Conservation (phyloP, 2,797 vertebrate genomes). For the Tympanoctomys barrerae region DNA sequence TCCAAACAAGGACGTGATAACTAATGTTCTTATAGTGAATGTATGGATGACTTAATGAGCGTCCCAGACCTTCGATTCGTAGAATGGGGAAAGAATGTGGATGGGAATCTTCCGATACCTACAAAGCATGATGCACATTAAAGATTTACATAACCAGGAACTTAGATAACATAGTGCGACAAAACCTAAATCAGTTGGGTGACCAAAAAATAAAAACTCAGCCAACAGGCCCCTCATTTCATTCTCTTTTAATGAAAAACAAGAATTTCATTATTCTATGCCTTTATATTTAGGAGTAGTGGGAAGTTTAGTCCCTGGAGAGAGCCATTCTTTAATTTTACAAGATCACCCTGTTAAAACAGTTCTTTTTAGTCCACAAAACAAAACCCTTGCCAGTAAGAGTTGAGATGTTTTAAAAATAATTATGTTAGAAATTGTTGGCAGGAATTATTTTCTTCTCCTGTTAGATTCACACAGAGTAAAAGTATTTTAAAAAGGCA, state of each 20-base stretch:
- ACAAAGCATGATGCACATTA: neutral
- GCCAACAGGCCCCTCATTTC: slow-evolving; percentile 26
- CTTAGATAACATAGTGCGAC: neutral
- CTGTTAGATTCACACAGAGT: neutral
- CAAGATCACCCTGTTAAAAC: slow-evolving; percentile 5
- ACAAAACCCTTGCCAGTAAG: neutral
- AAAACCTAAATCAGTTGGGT: neutral
- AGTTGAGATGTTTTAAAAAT: neutral
- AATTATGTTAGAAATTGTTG: neutral
- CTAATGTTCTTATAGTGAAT: neutral
- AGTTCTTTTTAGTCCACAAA: slow-evolving; percentile 24
- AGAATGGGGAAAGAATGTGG: neutral
- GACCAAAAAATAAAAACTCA: neutral
- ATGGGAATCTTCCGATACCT: neutral
- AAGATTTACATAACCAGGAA: neutral
- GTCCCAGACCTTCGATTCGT: neutral
- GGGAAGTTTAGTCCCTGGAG: slow-evolving; percentile 56
- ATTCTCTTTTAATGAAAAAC: slow-evolving; percentile 76
- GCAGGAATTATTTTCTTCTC: neutral
- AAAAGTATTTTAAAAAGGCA: neutral
- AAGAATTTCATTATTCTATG: slow-evolving; percentile 41
- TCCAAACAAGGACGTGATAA: neutral
- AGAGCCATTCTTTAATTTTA: slow-evolving; percentile 53
- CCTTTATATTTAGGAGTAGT: slow-evolving; percentile 50
- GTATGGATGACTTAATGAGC: neutral